A percentile compares a stretch with the other conserved stretches of the same genome.
These are phyloP conservation scores for Anthoptus insignis DNA, from an alignment of 2,888 invertebrate species.

Conservation along the genomic window DNA sequence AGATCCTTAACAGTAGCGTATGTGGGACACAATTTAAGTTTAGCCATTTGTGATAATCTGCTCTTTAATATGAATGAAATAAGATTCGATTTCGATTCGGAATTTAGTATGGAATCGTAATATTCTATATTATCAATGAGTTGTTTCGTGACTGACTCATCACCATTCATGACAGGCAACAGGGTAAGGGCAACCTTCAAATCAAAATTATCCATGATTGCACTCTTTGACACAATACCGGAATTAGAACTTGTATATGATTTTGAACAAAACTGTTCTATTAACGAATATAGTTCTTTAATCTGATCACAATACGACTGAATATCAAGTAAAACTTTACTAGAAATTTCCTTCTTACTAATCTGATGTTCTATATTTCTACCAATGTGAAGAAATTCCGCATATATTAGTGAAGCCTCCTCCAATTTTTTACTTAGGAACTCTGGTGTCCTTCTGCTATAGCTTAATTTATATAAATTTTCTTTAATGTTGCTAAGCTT, in stretches of 20 bases:
- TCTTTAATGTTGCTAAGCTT: not conserved
- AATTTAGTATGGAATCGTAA: not conserved
- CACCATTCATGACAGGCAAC: constrained; percentile 31
- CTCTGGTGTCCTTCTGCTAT: not conserved
- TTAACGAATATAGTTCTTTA: not conserved
- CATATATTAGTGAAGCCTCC: not conserved
- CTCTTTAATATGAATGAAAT: constrained; percentile 24
- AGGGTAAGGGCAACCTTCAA: constrained; percentile 29
- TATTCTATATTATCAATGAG: constrained; percentile 34
- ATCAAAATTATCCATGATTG: constrained; percentile 17
- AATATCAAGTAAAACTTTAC: not conserved
- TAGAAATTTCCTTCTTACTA: not conserved
- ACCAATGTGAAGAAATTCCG: not conserved
- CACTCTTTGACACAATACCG: not conserved
- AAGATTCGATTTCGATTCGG: not conserved
- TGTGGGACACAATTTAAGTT: too few relatives aligned
- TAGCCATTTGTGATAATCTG: constrained; percentile 21
- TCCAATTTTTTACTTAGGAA: not conserved
- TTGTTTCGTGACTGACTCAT: constrained; percentile 22
- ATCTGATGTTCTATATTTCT: not conserved
- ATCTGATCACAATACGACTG: constrained; percentile 1
- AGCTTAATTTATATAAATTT: constrained; percentile 1
- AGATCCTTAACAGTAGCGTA: not conserved
- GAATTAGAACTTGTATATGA: not conserved
- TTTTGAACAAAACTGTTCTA: not conserved